Conservation (phyloP, 2,113 vertebrate genomes). For the Ophthalmolycus amberensis region DNA sequence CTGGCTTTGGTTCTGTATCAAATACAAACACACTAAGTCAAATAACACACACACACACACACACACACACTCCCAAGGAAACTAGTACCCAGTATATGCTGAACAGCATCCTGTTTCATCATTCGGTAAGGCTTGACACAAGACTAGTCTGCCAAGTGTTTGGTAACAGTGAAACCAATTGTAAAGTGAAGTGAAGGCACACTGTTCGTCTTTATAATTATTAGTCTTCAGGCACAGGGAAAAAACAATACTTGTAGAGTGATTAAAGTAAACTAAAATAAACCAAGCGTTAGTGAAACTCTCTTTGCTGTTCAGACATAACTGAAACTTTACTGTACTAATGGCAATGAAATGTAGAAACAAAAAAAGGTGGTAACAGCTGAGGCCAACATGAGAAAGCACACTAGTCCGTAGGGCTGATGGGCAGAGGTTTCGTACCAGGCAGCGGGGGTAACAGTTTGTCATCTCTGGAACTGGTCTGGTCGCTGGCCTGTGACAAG, state of each 20-base stretch:
- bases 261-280: neutral
- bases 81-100: neutral
- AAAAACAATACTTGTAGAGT: neutral
- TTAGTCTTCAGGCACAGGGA: neutral
- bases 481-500: conserved; percentile 86
- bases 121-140: neutral
- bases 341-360: neutral
- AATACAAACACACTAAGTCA: conserved; percentile 32
- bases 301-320: neutral
- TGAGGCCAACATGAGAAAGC: neutral
- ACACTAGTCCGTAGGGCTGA: neutral
- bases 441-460: conserved; percentile 92
- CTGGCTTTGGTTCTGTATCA: conserved; percentile 94
- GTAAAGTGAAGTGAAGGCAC: neutral
- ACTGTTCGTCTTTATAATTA: neutral
- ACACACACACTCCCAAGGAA: neutral
- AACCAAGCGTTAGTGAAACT: neutral
- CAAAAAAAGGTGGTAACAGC: neutral
- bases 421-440: conserved; percentile 78
- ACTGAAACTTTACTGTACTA: neutral
- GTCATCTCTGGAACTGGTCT: conserved; percentile 84
- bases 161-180: neutral
- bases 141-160: neutral
- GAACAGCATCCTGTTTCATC: neutral
- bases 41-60: neutral